phyloP scores from a whole-genome alignment of 1,140 invertebrate genomes.

The Lysiphlebus fabarum region DNA sequence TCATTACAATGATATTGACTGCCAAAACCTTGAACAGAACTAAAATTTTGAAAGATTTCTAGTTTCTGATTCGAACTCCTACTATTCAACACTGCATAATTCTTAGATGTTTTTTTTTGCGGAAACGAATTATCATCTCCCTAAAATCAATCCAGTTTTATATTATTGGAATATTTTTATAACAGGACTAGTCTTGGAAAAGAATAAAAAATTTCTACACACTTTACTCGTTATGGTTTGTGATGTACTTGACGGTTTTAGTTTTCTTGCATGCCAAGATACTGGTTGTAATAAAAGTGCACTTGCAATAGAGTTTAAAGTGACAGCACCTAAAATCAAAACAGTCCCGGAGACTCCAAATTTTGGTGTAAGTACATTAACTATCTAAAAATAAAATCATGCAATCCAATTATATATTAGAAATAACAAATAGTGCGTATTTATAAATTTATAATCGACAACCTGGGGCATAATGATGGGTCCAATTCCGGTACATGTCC shows the following conservation, averaged over 20 bases:
- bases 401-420: background rate
- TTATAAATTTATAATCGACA: constrained; percentile 25
- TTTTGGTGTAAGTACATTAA: constrained; percentile 53
- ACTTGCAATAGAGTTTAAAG: constrained; percentile 59
- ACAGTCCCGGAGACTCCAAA: constrained; percentile 60
- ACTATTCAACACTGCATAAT: no score
- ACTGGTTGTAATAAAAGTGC: constrained; percentile 63
- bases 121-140: no score
- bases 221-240: no score
- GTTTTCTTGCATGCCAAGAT: constrained; percentile 58
- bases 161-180: no score
- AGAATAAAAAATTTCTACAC: background rate
- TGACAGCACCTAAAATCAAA: constrained; percentile 59
- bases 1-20: no score
- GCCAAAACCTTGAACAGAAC: no score
- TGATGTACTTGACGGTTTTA: background rate
- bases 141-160: no score
- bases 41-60: no score
- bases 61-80: no score
- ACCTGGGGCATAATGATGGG: constrained; percentile 54
- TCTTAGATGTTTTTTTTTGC: no score
- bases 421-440: background rate
- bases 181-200: no score
- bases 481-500: constrained; percentile 52
- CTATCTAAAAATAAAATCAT: constrained; percentile 56